A percentile compares a stretch with the other conserved stretches of the same genome.
phyloP scores from a whole-genome alignment of 2,113 vertebrate species.

The Tupaia tana region DNA sequence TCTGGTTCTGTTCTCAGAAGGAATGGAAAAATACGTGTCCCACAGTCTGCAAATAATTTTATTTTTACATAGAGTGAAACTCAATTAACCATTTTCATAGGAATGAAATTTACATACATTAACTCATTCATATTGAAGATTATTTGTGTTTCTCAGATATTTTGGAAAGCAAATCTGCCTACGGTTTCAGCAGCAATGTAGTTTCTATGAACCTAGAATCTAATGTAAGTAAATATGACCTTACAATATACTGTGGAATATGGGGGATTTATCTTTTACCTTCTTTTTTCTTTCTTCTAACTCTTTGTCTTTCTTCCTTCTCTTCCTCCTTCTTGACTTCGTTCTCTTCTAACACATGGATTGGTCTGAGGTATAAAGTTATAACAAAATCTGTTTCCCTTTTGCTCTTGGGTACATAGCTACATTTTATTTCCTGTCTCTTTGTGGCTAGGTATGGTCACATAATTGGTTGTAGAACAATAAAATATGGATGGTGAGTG shows the following conservation, averaged over 20 bases:
- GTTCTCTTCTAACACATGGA: background rate
- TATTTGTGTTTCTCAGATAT: conserved; percentile 54
- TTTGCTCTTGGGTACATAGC: background rate
- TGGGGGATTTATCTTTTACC: background rate
- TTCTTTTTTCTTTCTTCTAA: background rate
- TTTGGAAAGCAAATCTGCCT: conserved; percentile 17
- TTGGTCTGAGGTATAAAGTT: background rate
- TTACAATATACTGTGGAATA: background rate
- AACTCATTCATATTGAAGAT: conserved; percentile 37
- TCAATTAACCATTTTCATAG: conserved; percentile 55
- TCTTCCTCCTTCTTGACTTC: background rate
- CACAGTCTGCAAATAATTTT: conserved; percentile 57
- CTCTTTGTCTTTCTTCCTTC: background rate
- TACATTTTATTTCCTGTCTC: background rate
- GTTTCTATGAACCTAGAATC: background rate
- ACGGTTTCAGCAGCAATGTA: background rate
- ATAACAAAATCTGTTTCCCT: background rate
- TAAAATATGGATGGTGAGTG: background rate
- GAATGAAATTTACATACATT: conserved; percentile 42
- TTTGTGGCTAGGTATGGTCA: background rate
- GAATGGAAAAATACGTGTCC: conserved; percentile 37
- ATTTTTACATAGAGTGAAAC: conserved; percentile 34
- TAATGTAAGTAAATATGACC: background rate
- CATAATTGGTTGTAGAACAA: background rate
- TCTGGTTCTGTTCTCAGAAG: conserved; percentile 48